Evolutionary conservation across 2,113 vertebrate genomes (phyloP), one percentile per base, ranked within the genome.

Genomic region (Gobio gobio): DNA sequence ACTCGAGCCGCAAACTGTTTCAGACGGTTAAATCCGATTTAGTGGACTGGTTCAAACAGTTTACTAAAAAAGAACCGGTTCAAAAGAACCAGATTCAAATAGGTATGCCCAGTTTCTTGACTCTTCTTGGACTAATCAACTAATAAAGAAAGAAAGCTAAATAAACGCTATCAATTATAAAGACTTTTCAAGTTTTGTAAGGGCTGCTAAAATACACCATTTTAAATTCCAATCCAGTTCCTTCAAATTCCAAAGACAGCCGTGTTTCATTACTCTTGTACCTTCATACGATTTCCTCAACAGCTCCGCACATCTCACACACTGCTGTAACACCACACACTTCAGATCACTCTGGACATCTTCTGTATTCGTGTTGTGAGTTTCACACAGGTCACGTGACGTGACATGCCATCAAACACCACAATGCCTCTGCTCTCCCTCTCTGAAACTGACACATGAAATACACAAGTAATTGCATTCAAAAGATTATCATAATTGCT

Each of bases 401-500:
- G 40, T 47, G 43, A n/a, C 22, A n/a, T 4, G 36, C 4, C 40
- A 2, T 72, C 40, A 72, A 36, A 70, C 66, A 33, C 66, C 66
- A 14, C 12, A 7, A 68, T 6, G 20, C 20, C 9, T 29, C 49
- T 51, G 13, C 36, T 43, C 9, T 70, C 2, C 18, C 20, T 43
- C n/a, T 10, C 74, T 49, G 6, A 76, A 29, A 76, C 74, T 20
- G 74, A 33, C 74, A 33, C n/a, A 76, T 18, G 16, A 76, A 54
- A 33, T 10, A 36, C 64, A 72, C 12, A 10, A 14, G 40, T 82
- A 26, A 82, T 43, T 58, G 26, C 20, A 14, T 72, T 82, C 29
- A 10, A 51, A 82, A 40, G 80, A 51, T 83, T 58, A 83, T 72
- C 49, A 0, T 83, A 83, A 83, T 83, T 72, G 29, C 66, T 24